Percentiles rank a stretch among this genome's conserved stretches.
Conservation (phyloP, 2,113 vertebrate species). For the Rhegmatorhina hoffmannsi region DNA sequence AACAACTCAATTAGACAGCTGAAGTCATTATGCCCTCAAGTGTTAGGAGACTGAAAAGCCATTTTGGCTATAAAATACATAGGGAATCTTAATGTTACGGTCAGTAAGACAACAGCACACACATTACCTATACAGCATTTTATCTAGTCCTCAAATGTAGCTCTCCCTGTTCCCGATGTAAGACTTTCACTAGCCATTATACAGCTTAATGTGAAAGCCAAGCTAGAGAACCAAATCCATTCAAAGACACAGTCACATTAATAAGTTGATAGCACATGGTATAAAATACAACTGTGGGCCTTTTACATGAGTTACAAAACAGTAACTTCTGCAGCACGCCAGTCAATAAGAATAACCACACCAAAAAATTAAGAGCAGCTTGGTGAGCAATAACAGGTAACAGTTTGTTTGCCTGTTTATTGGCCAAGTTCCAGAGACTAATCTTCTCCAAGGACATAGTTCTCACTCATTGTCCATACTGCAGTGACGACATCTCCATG, state of each 20-base stretch:
- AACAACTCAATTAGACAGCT: conserved; percentile 16
- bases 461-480: not conserved
- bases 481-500: not conserved
- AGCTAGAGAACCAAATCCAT: not conserved
- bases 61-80: conserved; percentile 12
- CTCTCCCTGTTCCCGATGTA: not conserved
- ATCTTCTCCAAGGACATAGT: not conserved
- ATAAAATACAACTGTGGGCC: not conserved
- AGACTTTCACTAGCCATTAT: not conserved
- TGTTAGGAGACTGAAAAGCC: conserved; percentile 31
- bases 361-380: not conserved
- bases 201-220: not conserved
- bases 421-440: not conserved
- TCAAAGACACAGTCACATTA: not conserved
- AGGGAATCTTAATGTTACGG: not conserved
- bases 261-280: not conserved
- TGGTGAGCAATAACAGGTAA: conserved; percentile 21
- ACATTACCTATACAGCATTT: not conserved
- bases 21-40: conserved; percentile 32
- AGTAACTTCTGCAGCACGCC: conserved; percentile 46
- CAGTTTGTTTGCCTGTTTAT: not conserved
- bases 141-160: not conserved
- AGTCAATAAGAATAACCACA: not conserved
- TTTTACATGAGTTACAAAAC: conserved; percentile 3
- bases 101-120: not conserved